Conservation (phyloP, 1,140 invertebrate species). For the Cylas formicarius region DNA sequence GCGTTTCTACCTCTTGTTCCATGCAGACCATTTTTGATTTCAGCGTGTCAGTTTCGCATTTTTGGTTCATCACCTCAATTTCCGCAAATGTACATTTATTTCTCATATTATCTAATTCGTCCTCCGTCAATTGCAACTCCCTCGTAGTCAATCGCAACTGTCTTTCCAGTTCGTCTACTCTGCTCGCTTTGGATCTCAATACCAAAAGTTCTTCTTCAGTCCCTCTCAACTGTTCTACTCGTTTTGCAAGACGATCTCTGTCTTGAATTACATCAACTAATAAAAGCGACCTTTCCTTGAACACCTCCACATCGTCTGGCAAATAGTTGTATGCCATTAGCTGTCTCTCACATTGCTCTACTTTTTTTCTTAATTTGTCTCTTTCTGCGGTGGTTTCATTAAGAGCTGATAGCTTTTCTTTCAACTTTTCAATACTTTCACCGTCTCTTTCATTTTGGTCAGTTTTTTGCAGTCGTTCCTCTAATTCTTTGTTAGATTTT, state of each 20-base stretch:
- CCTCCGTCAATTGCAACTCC: constrained; percentile 24
- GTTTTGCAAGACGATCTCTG: constrained; percentile 19
- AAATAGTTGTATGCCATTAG: constrained; percentile 21
- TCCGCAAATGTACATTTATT: constrained; percentile 20
- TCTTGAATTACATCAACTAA: constrained; percentile 25
- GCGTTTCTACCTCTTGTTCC: constrained; percentile 28
- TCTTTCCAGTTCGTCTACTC: constrained; percentile 22
- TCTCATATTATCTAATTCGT: constrained; percentile 27
- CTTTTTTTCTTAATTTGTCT: constrained; percentile 21
- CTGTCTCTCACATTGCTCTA: constrained; percentile 26
- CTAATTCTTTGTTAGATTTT: constrained; percentile 12
- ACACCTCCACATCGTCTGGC: constrained; percentile 27
- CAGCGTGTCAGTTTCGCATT: constrained; percentile 20
- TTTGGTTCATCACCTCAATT: constrained; percentile 18
- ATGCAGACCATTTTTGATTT: constrained; percentile 20
- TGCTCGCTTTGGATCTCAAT: constrained; percentile 16
- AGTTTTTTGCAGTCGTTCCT: constrained; percentile 11
- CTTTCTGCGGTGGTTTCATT: constrained; percentile 26
- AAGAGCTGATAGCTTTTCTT: constrained; percentile 20
- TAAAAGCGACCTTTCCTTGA: constrained; percentile 21
- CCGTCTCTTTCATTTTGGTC: neutral
- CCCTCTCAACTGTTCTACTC: constrained; percentile 24
- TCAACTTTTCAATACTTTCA: constrained; percentile 8
- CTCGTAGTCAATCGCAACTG: constrained; percentile 22
- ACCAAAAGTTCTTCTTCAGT: constrained; percentile 16